Base-by-base conservation (phyloP, 2,113 vertebrate species). In the Ptilorrhoa leucosticta region DNA sequence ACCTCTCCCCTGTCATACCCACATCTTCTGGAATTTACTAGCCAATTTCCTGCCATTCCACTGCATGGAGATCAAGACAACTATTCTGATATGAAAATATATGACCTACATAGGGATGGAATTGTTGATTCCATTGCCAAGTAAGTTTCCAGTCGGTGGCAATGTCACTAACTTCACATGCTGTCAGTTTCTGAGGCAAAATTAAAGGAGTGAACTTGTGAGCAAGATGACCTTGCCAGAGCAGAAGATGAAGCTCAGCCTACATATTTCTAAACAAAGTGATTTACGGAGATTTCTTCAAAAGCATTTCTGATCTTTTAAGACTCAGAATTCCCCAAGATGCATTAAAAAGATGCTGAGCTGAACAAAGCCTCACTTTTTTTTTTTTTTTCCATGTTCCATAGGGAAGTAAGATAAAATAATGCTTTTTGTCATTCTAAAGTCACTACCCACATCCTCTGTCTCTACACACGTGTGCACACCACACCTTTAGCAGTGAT, bases 301-400 rank as follows among this genome's bases (percentile, higher is more conserved):
- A 95, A 97, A 94, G 70, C 61, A 60, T 22, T 78, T 85, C 57
- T 87, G 61, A 82, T 90, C 92, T 77, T 96, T 89, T 84, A 93
- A 93, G 65, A 71, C n/a, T 76, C 58, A 31, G 60, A 94, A 91
- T 87, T 94, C 84, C 90, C 87, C 48, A 78, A 85, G 56, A 82
- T 56, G 42, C 48, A 79, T 79, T 85, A 85, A 92, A 95, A 94
- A 88, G 48, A 50, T 83, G 73, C 85, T 58, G 53, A 90, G 58
- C 75, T 63, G 47, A 90, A 88, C 37, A 95, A 89, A 87, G 39
- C 44, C 57, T 45, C 33, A 11, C 12, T 15, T 35, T 75, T 93
- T 47, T 64, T 30, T 37, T 40, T 37, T 50, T 42, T 40, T 44
- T 26, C 15, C 31, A 54, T 2, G 11, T 57, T 96, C 77, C 66